Evolutionary conservation across 2,888 invertebrate species (phyloP), one percentile per base, ranked within the genome.

Genomic region (Sabatieria punctata): DNA sequence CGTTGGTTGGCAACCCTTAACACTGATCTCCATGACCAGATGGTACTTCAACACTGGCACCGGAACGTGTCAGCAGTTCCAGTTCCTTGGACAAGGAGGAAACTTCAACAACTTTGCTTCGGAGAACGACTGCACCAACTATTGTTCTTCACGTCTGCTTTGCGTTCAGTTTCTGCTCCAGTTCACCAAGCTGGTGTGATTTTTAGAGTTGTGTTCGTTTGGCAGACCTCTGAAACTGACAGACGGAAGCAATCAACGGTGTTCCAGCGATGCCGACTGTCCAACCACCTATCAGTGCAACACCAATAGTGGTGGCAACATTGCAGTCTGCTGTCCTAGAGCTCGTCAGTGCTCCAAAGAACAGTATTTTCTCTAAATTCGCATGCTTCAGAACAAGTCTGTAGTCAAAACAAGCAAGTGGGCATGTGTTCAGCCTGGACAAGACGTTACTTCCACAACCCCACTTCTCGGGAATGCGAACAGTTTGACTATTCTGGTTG

Each of bases 401-500:
- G 62, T 52, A 60, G 59, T 15, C 61, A 62, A 46, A 61, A 61
- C 13, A 57, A 63, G 21, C 57, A 61, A 22, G 50, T 62, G 27
- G 62, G 62, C 40, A 61, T 61, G 49, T 62, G 63, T 50, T 62
- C 57, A 42, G 57, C 59, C 42, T 55, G 54, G 23, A 60, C 63
- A n/a, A 51, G 57, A 33, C 55, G 62, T 4, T 61, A 57, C 45
- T 56, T 56, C 56, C 63, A 62, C 52, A 60, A 61, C 40, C 57
- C 60, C 2, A 56, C 52, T 1, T 57, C 59, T 1, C 38, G 57
- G 22, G 54, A 54, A 15, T 61, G 61, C 50, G 60, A 51, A 47
- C 61, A 60, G 49, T 63, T 63, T 54, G 57, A 59, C 58, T 63
- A 56, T 43, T 54, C 57, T 3, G 59, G 59, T 38, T 59, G 59